Percentiles rank a stretch among this genome's conserved stretches.
Conservation (phyloP, 2,888 invertebrate genomes). For the Germaria angustata region DNA sequence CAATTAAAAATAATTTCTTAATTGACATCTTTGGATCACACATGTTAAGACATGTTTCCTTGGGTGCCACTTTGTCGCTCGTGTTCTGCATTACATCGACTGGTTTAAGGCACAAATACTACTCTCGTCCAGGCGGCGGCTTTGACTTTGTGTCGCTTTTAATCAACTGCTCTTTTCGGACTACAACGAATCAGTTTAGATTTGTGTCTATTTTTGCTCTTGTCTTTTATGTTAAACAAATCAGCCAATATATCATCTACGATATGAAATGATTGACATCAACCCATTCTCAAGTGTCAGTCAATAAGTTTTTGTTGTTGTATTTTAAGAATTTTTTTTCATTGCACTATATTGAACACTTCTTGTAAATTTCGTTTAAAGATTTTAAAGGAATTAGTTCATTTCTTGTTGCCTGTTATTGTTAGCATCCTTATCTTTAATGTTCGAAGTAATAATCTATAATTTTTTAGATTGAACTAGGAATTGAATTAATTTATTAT, state of each 20-base stretch:
- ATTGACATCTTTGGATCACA: constrained; percentile 58
- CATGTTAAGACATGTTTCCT: constrained; percentile 55
- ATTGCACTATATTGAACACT: not conserved
- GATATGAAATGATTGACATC: constrained; percentile 63
- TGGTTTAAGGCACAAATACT: not conserved
- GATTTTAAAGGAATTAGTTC: constrained; percentile 35
- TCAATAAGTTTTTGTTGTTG: constrained; percentile 41
- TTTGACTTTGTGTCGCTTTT: constrained; percentile 39
- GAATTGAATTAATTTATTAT: no score
- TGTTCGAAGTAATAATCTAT: no score
- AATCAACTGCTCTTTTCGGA: constrained; percentile 35
- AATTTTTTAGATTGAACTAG: no score
- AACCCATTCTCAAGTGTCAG: constrained; percentile 61
- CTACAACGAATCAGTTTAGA: constrained; percentile 17
- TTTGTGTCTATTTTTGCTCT: constrained; percentile 14
- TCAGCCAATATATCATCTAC: constrained; percentile 40
- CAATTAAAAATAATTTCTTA: constrained; percentile 59
- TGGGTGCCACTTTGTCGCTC: constrained; percentile 46
- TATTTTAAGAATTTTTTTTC: not conserved
- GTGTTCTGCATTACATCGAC: constrained; percentile 13
- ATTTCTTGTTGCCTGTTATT: not conserved
- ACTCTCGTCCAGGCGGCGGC: constrained; percentile 33
- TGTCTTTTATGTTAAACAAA: constrained; percentile 28
- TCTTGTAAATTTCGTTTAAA: not conserved
- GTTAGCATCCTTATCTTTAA: not conserved